Conservation (phyloP, 2,113 vertebrate species). For the Progne subis region DNA sequence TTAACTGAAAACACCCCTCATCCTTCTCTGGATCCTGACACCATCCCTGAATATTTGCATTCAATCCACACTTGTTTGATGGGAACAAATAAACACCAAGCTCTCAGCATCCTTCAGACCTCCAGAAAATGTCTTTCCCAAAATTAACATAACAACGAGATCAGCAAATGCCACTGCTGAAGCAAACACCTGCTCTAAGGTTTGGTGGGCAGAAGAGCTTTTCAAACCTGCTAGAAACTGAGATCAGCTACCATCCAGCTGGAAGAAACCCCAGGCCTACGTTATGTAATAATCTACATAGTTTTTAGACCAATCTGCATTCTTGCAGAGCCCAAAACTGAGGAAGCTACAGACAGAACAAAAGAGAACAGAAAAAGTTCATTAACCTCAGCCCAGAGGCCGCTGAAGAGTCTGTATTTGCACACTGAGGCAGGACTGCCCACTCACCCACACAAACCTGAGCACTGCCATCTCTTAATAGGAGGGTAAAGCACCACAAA, state of each 20-base stretch:
- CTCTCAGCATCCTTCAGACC: background rate
- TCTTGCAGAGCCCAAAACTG: background rate
- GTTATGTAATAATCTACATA: background rate
- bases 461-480: background rate
- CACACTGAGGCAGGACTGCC: background rate
- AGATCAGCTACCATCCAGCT: background rate
- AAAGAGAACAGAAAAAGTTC: conserved; percentile 26
- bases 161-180: background rate
- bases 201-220: background rate
- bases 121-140: background rate
- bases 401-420: background rate
- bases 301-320: background rate
- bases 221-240: background rate
- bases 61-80: background rate
- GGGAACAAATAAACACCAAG: background rate
- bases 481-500: conserved; percentile 30
- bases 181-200: background rate
- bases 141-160: background rate
- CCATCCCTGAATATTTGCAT: background rate
- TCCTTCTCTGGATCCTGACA: background rate
- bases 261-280: background rate
- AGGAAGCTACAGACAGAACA: conserved; percentile 10
- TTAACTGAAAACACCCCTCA: background rate
- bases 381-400: background rate
- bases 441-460: conserved; percentile 40